A percentile compares a stretch with the other conserved stretches of the same genome.
Conservation (phyloP, 2,797 vertebrate species). For the Lepilemur septentrionalis region DNA sequence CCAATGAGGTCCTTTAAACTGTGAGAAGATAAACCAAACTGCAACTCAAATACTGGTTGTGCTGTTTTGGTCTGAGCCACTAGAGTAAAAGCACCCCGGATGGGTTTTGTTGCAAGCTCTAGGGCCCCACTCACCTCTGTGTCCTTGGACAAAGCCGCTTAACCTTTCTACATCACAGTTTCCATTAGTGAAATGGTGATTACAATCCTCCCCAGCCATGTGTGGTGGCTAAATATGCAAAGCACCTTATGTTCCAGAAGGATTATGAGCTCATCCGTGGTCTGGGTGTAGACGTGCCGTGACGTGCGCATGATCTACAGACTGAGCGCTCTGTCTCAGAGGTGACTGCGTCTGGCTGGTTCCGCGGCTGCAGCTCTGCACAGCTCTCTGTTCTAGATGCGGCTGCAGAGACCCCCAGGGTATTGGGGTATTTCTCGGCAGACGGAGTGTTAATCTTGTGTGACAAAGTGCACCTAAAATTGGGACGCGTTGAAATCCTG, state of each 20-base stretch:
- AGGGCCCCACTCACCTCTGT: not conserved
- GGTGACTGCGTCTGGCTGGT: conserved; percentile 46
- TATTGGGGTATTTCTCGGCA: not conserved
- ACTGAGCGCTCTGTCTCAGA: not conserved
- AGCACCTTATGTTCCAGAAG: conserved; percentile 73
- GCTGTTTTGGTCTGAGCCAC: not conserved
- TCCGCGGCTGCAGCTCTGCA: not conserved
- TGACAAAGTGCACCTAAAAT: not conserved
- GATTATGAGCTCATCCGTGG: conserved; percentile 72
- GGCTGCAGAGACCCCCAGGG: not conserved
- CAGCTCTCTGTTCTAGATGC: not conserved
- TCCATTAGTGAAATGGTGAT: conserved; percentile 62
- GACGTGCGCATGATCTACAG: conserved; percentile 52
- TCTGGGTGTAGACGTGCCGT: conserved; percentile 53
- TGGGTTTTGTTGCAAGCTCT: not conserved
- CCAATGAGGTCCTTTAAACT: not conserved
- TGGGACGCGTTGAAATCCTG: not conserved
- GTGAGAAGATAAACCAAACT: not conserved
- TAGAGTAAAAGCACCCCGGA: not conserved
- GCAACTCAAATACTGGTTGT: not conserved
- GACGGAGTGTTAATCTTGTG: not conserved
- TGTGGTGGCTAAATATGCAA: conserved; percentile 69
- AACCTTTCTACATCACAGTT: conserved; percentile 14
- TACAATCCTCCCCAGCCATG: conserved; percentile 44
- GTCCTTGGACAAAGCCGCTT: conserved; percentile 54